Evolutionary conservation across 2,113 vertebrate species (phyloP).

Genomic region (Pseudolaguvia tuberculata): DNA sequence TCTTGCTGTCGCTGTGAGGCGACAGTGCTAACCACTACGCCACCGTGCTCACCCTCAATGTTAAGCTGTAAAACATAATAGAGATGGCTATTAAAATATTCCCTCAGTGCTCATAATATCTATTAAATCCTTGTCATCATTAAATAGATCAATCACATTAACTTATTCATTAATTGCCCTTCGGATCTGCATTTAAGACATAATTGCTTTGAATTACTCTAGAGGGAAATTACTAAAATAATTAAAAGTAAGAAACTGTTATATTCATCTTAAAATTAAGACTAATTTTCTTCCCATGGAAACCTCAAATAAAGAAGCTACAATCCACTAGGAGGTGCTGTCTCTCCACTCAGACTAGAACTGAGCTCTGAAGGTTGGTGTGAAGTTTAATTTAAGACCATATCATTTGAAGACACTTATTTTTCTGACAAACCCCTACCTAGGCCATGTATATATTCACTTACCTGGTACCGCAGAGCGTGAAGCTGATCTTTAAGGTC

Average conservation of each 20-base stretch:
- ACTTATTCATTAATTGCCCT: neutral
- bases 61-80: neutral
- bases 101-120: neutral
- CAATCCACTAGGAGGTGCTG: constrained; percentile 61
- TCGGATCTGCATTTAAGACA: neutral
- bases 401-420: neutral
- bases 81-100: neutral
- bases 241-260: neutral
- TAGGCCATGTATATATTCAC: constrained; percentile 2
- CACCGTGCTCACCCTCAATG: no score
- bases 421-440: constrained; percentile 1
- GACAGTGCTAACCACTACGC: no score
- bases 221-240: neutral
- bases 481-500: constrained; percentile 69
- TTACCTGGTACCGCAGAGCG: constrained; percentile 68
- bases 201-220: neutral
- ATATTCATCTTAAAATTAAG: neutral
- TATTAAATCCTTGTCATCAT: neutral
- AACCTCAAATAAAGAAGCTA: neutral
- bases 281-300: neutral
- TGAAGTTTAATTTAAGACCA: constrained; percentile 2
- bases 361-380: neutral
- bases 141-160: neutral
- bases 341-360: constrained; percentile 43
- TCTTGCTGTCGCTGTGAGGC: no score